These are phyloP conservation scores for Casuarius casuarius DNA, from an alignment of 2,113 vertebrate species.

Conservation along the genomic window DNA sequence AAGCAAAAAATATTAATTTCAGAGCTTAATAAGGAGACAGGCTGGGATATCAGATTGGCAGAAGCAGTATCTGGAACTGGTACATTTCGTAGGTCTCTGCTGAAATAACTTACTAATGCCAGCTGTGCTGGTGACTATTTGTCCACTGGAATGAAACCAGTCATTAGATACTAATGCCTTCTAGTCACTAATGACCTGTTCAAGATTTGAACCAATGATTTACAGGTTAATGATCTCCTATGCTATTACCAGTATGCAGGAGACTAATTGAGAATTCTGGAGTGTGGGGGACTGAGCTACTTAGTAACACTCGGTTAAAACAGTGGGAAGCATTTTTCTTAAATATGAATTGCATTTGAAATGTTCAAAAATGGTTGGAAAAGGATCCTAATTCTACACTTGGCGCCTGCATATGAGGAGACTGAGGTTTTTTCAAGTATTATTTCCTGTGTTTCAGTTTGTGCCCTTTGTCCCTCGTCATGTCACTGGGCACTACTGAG, in stretches of 20 bases:
- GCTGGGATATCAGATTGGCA: not conserved
- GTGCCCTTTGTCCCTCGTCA: too few species aligned
- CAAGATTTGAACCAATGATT: conserved; percentile 45
- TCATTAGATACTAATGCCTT: conserved; percentile 49
- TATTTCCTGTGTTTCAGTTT: too few species aligned
- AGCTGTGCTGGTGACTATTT: conserved; percentile 10
- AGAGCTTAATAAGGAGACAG: not conserved
- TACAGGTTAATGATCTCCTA: conserved; percentile 51
- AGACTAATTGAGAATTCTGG: conserved; percentile 32
- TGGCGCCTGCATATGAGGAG: not conserved
- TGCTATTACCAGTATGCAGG: conserved; percentile 7
- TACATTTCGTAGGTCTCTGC: conserved; percentile 5
- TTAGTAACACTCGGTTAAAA: not conserved
- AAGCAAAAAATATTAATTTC: not conserved
- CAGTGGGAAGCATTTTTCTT: conserved; percentile 8
- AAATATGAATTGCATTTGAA: not conserved
- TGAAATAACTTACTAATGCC: conserved; percentile 33
- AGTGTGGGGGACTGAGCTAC: not conserved
- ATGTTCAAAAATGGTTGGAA: not conserved
- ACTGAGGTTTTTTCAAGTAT: not conserved
- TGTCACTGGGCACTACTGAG: too few species aligned
- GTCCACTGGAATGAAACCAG: conserved; percentile 52
- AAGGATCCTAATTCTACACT: not conserved
- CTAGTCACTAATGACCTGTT: conserved; percentile 51
- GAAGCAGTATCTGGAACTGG: not conserved